phyloP scores from a whole-genome alignment of 2,888 invertebrate genomes.

The Strigamia transsilvanica region DNA sequence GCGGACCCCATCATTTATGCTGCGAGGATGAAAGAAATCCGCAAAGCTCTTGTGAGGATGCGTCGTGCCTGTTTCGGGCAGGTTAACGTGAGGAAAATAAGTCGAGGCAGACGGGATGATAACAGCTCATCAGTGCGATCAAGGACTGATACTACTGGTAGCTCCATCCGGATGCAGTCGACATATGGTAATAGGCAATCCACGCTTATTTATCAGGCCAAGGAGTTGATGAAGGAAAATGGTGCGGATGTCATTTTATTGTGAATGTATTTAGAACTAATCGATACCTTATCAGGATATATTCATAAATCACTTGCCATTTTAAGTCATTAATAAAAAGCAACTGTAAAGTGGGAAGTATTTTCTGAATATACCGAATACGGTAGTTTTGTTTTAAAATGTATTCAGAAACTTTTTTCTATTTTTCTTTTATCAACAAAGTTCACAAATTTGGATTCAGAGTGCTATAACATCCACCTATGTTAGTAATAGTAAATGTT shows the following conservation, averaged over 20 bases:
- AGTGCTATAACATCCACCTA: too few relatives aligned
- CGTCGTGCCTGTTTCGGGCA: constrained; percentile 51
- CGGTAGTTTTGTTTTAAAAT: too few relatives aligned
- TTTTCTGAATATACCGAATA: too few relatives aligned
- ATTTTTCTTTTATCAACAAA: too few relatives aligned
- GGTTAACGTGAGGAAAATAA: constrained; percentile 51
- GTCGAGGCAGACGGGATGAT: constrained; percentile 15
- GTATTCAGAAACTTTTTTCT: too few relatives aligned
- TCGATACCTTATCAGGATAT: not conserved
- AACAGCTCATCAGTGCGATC: constrained; percentile 53
- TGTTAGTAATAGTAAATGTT: too few relatives aligned
- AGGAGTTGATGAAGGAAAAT: constrained; percentile 8
- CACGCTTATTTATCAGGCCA: constrained; percentile 52
- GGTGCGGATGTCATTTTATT: not conserved
- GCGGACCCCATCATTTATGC: constrained; percentile 75
- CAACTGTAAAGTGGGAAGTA: too few relatives aligned
- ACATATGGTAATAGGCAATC: constrained; percentile 12
- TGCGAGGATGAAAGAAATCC: constrained; percentile 73
- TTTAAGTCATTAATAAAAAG: too few relatives aligned
- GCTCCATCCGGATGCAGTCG: constrained; percentile 53
- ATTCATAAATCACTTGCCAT: not conserved
- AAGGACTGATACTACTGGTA: constrained; percentile 51
- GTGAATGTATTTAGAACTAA: not conserved
- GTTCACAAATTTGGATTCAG: too few relatives aligned
- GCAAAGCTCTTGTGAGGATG: constrained; percentile 61